Evolutionary conservation across 2,797 vertebrate genomes (phyloP).

Genomic region (Linurgus olivaceus): DNA sequence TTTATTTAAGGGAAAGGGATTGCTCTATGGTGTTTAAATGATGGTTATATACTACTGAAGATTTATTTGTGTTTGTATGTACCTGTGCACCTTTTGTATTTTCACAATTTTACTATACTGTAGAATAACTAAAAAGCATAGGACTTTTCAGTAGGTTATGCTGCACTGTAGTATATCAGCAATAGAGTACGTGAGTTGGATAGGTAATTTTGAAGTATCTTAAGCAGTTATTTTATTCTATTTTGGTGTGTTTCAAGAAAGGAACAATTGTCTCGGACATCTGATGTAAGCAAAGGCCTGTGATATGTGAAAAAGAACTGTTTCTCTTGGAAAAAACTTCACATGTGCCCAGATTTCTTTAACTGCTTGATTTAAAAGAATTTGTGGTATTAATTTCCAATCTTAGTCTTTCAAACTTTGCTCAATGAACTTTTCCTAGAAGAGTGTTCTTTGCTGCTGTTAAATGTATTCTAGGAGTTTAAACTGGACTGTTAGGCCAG

Average conservation of each 20-base stretch:
- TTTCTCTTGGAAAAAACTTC: not conserved
- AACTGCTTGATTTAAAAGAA: not conserved
- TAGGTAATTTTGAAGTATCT: not conserved
- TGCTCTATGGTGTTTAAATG: not conserved
- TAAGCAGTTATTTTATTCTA: not conserved
- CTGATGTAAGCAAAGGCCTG: not conserved
- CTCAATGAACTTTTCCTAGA: not conserved
- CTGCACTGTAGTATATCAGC: not conserved
- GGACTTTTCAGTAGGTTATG: not conserved
- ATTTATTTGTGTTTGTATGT: not conserved
- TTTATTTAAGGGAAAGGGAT: not conserved
- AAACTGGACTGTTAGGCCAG: accelerated
- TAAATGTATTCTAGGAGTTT: not conserved
- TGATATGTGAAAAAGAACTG: not conserved
- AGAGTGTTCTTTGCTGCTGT: not conserved
- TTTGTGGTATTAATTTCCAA: not conserved
- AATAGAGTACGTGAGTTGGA: not conserved
- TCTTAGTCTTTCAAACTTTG: not conserved
- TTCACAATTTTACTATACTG: not conserved
- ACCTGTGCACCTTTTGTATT: not conserved
- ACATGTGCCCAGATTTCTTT: not conserved
- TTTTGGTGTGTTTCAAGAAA: not conserved
- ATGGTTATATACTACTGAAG: not conserved
- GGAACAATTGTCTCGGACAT: not conserved
- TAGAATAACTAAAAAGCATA: not conserved